Evolutionary conservation across 1,140 invertebrate species (phyloP).

Genomic region (Eulimnadia texana): DNA sequence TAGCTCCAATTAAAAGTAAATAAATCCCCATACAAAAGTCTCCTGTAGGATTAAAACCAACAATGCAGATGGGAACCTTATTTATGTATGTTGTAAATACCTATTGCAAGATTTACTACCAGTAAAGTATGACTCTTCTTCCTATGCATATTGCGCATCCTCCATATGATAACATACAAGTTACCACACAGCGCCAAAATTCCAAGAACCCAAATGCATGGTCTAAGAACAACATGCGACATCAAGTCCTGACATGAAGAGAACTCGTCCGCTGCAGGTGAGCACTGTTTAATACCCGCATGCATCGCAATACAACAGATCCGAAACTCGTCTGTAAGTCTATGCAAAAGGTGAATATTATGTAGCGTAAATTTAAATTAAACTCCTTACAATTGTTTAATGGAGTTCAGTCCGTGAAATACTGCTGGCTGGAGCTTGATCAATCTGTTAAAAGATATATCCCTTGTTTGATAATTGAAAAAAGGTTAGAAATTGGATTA

Average conservation of each 20-base stretch:
- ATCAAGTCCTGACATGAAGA: constrained; percentile 42
- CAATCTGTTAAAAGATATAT: too few relatives aligned
- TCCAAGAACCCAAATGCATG: constrained; percentile 50
- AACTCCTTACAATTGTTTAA: too few relatives aligned
- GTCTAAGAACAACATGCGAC: constrained; percentile 36
- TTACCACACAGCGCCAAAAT: constrained; percentile 44
- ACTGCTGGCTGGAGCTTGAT: too few relatives aligned
- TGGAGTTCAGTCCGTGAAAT: too few relatives aligned
- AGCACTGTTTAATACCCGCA: constrained; percentile 26
- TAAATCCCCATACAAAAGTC: constrained; percentile 41
- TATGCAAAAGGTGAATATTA: too few relatives aligned
- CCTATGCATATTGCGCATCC: constrained; percentile 28
- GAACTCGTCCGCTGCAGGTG: constrained; percentile 37
- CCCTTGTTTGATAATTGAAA: too few relatives aligned
- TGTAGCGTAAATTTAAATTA: too few relatives aligned
- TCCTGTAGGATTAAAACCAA: neutral
- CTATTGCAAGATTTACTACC: constrained; percentile 45
- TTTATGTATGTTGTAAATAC: constrained; percentile 12
- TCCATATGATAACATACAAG: constrained; percentile 43
- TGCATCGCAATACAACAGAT: constrained; percentile 37
- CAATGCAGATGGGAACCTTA: neutral
- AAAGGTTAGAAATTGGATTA: too few relatives aligned
- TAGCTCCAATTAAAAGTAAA: constrained; percentile 37
- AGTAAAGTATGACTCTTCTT: constrained; percentile 39
- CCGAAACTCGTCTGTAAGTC: constrained; percentile 35